phyloP scores from a whole-genome alignment of 1,140 invertebrate genomes.

The Zaprionus nigranus region DNA sequence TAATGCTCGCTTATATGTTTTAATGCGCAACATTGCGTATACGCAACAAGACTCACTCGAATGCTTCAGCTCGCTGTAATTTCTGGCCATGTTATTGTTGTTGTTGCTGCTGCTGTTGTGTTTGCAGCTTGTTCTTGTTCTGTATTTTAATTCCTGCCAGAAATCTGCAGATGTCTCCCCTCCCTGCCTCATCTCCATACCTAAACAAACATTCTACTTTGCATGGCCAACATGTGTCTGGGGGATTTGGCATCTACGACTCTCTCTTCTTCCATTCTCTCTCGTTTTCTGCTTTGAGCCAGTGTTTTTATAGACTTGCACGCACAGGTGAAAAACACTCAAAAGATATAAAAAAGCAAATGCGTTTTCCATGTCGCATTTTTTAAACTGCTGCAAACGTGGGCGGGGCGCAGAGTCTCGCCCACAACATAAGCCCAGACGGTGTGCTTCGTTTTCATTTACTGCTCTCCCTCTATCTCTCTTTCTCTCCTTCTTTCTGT shows the following conservation, averaged over 20 bases:
- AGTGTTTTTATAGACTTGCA: constrained; percentile 18
- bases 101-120: constrained; percentile 16
- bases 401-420: not conserved
- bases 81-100: constrained; percentile 28
- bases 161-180: not conserved
- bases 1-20: constrained; percentile 71
- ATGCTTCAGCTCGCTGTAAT: constrained; percentile 30
- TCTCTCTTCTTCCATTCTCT: not conserved
- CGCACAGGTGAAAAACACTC: constrained; percentile 29
- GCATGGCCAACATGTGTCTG: constrained; percentile 32
- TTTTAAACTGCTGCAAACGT: constrained; percentile 31
- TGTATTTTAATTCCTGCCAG: constrained; percentile 60
- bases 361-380: constrained; percentile 60
- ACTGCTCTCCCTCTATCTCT: not conserved
- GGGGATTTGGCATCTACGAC: constrained; percentile 24
- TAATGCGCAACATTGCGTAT: constrained; percentile 73
- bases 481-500: not conserved
- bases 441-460: constrained; percentile 10
- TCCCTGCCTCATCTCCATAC: no score
- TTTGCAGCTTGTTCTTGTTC: constrained; percentile 32
- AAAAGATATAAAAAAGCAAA: constrained; percentile 42
- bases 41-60: constrained; percentile 51
- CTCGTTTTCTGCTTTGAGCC: constrained; percentile 20
- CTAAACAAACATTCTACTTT: constrained; percentile 9
- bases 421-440: constrained; percentile 13